phyloP scores from a whole-genome alignment of 2,888 invertebrate genomes.

The Spodoptera picta region DNA sequence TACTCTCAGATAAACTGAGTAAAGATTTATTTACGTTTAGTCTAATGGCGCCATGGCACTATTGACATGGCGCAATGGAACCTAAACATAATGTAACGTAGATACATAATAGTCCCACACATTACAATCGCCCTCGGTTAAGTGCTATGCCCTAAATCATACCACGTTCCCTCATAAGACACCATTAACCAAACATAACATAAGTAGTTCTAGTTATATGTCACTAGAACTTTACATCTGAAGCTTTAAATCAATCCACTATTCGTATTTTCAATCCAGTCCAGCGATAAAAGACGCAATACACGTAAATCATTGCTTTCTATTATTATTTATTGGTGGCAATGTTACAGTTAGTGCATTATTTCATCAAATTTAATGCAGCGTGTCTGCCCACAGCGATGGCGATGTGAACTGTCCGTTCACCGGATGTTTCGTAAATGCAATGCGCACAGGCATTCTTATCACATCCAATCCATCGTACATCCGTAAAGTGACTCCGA shows the following conservation, averaged over 20 bases:
- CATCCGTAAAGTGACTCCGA: constrained; percentile 57
- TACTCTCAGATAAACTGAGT: background rate
- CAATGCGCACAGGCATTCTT: constrained; percentile 54
- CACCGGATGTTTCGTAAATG: constrained; percentile 63
- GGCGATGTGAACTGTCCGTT: constrained; percentile 49
- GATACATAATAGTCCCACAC: constrained; percentile 11
- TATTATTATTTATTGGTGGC: constrained; percentile 59
- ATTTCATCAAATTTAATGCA: constrained; percentile 59
- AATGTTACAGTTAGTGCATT: constrained; percentile 53
- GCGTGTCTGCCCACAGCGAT: constrained; percentile 52
- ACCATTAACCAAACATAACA: constrained; percentile 35
- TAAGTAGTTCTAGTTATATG: constrained; percentile 38
- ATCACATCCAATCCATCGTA: constrained; percentile 52
- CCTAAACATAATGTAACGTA: constrained; percentile 2
- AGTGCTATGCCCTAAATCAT: constrained; percentile 37
- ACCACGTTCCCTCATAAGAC: constrained; percentile 29
- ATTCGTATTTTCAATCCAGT: constrained; percentile 58
- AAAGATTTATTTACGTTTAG: constrained; percentile 2
- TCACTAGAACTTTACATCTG: constrained; percentile 41
- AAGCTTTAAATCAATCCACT: constrained; percentile 59
- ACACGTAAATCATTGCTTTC: constrained; percentile 63
- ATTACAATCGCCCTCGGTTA: constrained; percentile 14
- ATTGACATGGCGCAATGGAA: background rate
- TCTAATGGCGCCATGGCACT: background rate
- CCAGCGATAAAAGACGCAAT: constrained; percentile 58